These are phyloP conservation scores for Beaufortia kweichowensis DNA, from an alignment of 2,113 vertebrate species.

Conservation along the genomic window DNA sequence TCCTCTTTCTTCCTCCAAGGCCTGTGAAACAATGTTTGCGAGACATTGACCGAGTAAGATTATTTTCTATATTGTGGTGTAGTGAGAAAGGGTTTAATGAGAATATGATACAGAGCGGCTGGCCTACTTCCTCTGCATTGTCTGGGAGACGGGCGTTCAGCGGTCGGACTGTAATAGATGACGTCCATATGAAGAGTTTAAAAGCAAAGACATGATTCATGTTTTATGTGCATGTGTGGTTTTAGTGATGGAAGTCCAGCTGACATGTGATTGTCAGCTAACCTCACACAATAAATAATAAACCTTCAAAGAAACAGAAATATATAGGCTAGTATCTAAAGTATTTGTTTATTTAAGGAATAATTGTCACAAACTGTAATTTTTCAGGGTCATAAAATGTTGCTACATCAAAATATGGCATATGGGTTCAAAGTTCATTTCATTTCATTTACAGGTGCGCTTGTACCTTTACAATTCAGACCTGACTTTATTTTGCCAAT, in stretches of 20 bases:
- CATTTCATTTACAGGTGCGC: too few relatives aligned
- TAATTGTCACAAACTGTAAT: background rate
- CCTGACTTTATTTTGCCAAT: too few relatives aligned
- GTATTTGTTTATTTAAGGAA: background rate
- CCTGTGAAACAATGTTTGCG: background rate
- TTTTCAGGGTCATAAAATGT: background rate
- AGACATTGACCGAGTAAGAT: background rate
- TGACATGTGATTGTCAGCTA: constrained; percentile 11
- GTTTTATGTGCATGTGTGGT: background rate
- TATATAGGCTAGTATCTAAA: background rate
- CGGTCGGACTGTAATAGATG: background rate
- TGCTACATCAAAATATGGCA: too few relatives aligned
- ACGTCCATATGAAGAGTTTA: constrained; percentile 11
- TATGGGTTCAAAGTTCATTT: too few relatives aligned
- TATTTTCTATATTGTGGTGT: background rate
- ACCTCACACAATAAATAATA: constrained; percentile 9
- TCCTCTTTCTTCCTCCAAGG: constrained; percentile 3
- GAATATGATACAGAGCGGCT: constrained; percentile 14
- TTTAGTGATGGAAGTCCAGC: background rate
- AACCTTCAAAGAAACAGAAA: background rate
- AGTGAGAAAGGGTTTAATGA: background rate
- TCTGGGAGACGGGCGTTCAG: constrained; percentile 25
- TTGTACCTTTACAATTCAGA: too few relatives aligned
- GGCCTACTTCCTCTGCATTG: constrained; percentile 25
- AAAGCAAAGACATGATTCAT: constrained; percentile 14